phyloP scores from a whole-genome alignment of 1,140 invertebrate genomes.

The Zaprionus nigranus region DNA sequence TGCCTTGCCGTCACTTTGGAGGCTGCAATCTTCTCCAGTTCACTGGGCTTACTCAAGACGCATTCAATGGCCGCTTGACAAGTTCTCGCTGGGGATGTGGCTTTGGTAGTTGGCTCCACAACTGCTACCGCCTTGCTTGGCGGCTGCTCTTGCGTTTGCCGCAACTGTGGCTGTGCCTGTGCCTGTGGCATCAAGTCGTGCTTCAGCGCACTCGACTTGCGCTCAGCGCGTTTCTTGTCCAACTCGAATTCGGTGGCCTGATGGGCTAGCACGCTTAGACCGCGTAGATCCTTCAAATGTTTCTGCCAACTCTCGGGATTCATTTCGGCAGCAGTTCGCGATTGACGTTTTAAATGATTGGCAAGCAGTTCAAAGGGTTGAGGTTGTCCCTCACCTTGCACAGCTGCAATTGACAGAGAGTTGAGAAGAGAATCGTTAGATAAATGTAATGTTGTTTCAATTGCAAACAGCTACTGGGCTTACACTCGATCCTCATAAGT shows the following conservation, averaged over 20 bases:
- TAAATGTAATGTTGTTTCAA: slow-evolving; percentile 2
- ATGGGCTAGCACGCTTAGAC: slow-evolving; percentile 70
- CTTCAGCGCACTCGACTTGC: slow-evolving; percentile 60
- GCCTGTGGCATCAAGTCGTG: slow-evolving; percentile 55
- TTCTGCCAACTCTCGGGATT: slow-evolving; percentile 72
- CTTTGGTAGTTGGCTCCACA: slow-evolving; percentile 62
- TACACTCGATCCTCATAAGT: slow-evolving; percentile 88
- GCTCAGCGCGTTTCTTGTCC: slow-evolving; percentile 69
- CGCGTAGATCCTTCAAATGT: slow-evolving; percentile 74
- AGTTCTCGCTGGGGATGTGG: slow-evolving; percentile 50
- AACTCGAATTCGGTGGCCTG: slow-evolving; percentile 80
- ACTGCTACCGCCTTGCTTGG: slow-evolving; percentile 60
- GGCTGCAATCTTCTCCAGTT: slow-evolving; percentile 58
- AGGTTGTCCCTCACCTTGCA: slow-evolving; percentile 86
- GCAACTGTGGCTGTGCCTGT: slow-evolving; percentile 46
- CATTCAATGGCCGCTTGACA: slow-evolving; percentile 15
- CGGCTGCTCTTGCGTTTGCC: slow-evolving; percentile 21
- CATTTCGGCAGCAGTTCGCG: slow-evolving; percentile 46
- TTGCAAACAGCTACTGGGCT: slow-evolving; percentile 71
- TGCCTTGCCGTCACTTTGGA: slow-evolving; percentile 14
- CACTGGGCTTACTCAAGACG: slow-evolving; percentile 34
- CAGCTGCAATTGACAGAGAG: slow-evolving; percentile 84
- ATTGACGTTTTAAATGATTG: slow-evolving; percentile 77
- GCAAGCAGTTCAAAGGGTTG: slow-evolving; percentile 82
- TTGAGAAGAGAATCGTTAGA: neutral